phyloP scores from a whole-genome alignment of 2,113 vertebrate genomes.

The Boulengeromyrus knoepffleri region DNA sequence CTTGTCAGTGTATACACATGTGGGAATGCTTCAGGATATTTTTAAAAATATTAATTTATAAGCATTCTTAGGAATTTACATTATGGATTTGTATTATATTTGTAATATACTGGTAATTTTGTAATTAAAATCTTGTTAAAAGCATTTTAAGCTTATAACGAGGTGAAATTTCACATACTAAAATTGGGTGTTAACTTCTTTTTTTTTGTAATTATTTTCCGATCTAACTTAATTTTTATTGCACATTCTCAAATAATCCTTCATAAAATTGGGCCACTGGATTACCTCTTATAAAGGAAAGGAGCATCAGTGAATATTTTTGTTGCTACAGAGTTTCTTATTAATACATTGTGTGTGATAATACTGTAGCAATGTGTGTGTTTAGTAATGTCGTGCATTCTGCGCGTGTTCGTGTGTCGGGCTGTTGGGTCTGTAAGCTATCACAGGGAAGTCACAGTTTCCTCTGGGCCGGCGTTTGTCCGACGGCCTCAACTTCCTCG shows the following conservation, averaged over 20 bases:
- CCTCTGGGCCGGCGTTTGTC: neutral
- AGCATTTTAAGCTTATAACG: neutral
- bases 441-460: neutral
- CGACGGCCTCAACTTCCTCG: neutral
- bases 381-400: neutral
- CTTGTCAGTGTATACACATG: neutral
- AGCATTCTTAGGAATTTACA: neutral
- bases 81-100: neutral
- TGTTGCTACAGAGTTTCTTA: neutral
- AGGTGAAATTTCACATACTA: neutral
- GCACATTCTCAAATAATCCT: neutral
- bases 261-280: neutral
- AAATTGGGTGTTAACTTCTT: neutral
- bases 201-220: neutral
- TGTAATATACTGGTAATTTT: neutral
- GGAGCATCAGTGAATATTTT: neutral
- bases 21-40: neutral
- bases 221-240: neutral
- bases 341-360: neutral
- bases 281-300: neutral
- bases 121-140: neutral
- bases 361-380: neutral
- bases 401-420: neutral
- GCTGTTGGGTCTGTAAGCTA: neutral
- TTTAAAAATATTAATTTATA: too few relatives aligned